A percentile compares a stretch with the other conserved stretches of the same genome.
Evolutionary conservation across 30 jellyfish, hydroid and myxozoan species (phyloP).

Genomic region (Rhopilema esculentum): DNA sequence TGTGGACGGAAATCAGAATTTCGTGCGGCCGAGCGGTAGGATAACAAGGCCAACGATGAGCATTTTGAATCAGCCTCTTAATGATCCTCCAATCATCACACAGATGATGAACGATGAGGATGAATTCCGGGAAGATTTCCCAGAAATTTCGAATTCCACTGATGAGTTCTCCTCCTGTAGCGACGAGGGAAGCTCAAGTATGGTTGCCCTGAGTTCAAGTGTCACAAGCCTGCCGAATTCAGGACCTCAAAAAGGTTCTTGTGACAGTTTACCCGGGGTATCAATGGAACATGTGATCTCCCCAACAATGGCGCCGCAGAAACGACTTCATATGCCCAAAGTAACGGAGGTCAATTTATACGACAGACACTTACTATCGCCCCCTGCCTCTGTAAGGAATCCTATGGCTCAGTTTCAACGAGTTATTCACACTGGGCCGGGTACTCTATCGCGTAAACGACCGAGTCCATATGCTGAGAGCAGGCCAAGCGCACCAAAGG

Average conservation of each 20-base stretch:
- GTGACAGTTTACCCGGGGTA: neutral
- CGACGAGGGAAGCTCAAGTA: conserved; percentile 49
- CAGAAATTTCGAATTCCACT: conserved; percentile 46
- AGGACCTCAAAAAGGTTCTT: neutral
- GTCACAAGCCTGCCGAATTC: conserved; percentile 9
- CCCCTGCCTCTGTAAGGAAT: conserved; percentile 8
- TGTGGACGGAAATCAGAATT: conserved; percentile 42
- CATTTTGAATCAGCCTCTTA: conserved; percentile 64
- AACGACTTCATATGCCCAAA: conserved; percentile 19
- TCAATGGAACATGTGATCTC: conserved; percentile 17
- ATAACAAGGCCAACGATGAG: conserved; percentile 67
- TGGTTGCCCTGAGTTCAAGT: conserved; percentile 24
- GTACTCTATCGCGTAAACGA: conserved; percentile 32
- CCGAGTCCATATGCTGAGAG: conserved; percentile 6
- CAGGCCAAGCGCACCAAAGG: conserved; percentile 6
- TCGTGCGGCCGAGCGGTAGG: conserved; percentile 29
- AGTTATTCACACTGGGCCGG: conserved; percentile 37
- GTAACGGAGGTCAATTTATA: conserved; percentile 6
- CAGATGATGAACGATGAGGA: conserved; percentile 48
- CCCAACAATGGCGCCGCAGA: conserved; percentile 40
- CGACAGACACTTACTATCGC: conserved; percentile 4
- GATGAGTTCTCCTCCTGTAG: conserved; percentile 55
- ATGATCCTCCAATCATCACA: conserved; percentile 32
- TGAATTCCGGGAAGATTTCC: conserved; percentile 50
- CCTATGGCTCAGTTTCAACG: conserved; percentile 14